Percentiles rank a stretch among this genome's conserved stretches.
phyloP scores from a whole-genome alignment of 2,888 invertebrate species.

The Crepidodera aurea region DNA sequence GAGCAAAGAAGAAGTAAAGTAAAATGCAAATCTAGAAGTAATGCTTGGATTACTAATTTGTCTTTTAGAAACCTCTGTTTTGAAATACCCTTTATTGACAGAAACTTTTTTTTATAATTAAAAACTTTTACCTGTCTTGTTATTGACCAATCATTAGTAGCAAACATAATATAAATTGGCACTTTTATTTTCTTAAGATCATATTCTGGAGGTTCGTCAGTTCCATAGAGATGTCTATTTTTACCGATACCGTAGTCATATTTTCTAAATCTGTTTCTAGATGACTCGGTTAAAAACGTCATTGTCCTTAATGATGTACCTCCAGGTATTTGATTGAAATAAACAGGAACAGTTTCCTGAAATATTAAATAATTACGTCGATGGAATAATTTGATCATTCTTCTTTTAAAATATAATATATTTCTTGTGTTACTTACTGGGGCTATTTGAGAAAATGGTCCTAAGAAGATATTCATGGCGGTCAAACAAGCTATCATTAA shows the following conservation, averaged over 20 bases:
- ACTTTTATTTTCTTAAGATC: conserved; percentile 67
- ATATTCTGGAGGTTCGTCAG: conserved; percentile 66
- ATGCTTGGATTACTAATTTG: no score
- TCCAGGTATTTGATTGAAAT: conserved; percentile 56
- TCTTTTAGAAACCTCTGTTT: no score
- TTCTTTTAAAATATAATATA: no score
- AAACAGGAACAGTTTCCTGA: conserved; percentile 57
- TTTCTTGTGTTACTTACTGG: conserved; percentile 53
- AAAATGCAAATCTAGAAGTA: no score
- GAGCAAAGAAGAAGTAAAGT: no score
- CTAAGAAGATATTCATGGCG: conserved; percentile 53
- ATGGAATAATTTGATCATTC: no score
- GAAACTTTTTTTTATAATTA: no score
- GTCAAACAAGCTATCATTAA: conserved; percentile 53
- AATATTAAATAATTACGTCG: conserved; percentile 31
- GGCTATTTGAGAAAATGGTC: conserved; percentile 55
- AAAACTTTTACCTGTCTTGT: conserved; percentile 66
- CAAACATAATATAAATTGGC: conserved; percentile 69
- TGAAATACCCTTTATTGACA: no score
- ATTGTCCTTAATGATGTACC: conserved; percentile 55
- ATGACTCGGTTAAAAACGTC: conserved; percentile 52
- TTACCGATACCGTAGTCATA: conserved; percentile 66
- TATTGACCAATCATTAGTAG: conserved; percentile 70
- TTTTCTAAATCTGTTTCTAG: conserved; percentile 63
- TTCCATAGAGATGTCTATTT: conserved; percentile 63